Evolutionary conservation across 2,888 invertebrate species (phyloP).

Genomic region (Branchipolynoe longqiensis): DNA sequence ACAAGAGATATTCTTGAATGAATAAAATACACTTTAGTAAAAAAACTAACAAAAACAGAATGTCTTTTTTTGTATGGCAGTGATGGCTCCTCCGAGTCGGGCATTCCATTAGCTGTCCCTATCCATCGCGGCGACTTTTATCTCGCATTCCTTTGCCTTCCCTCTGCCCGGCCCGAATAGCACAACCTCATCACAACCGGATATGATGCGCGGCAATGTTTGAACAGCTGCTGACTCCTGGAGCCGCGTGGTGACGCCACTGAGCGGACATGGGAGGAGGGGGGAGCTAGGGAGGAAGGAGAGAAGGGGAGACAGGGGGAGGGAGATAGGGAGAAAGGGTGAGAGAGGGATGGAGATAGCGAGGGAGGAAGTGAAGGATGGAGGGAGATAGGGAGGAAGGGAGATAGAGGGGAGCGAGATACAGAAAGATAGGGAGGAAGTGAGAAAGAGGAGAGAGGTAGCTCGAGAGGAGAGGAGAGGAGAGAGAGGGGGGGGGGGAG

Average conservation of each 20-base stretch:
- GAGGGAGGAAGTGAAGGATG: not conserved
- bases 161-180: no score
- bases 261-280: no score
- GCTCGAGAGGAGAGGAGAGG: not conserved
- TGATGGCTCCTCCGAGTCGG: no score
- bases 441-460: not conserved
- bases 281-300: not conserved
- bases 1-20: no score
- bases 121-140: no score
- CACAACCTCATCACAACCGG: conserved; percentile 6
- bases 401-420: not conserved
- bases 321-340: not conserved
- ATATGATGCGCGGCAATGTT: not conserved
- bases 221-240: conserved; percentile 19
- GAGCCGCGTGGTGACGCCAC: not conserved
- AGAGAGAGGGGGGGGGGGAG: not conserved
- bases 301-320: not conserved
- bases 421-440: not conserved
- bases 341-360: not conserved
- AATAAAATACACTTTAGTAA: no score
- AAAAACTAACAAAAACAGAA: no score
- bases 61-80: no score
- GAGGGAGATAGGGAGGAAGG: no score
- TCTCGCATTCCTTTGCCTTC: no score
- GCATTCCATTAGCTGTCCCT: no score